Base-by-base conservation (phyloP, 2,113 vertebrate species). In the Chroicocephalus ridibundus region DNA sequence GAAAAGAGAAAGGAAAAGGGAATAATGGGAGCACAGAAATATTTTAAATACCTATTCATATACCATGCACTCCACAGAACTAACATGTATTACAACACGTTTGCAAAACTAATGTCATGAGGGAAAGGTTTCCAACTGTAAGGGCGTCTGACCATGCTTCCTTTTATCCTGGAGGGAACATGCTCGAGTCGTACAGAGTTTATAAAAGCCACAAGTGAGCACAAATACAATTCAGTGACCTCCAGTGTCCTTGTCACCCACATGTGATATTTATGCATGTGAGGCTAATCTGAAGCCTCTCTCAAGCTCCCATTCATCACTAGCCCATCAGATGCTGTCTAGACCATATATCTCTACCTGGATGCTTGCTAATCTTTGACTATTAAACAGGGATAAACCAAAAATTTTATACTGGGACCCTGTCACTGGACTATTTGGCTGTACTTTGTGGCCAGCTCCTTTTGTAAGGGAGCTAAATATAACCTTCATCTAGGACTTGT, bases 211-310 rank as follows among this genome's bases (percentile, higher is more conserved):
- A 66, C 7, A 57, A 94, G 57, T 25, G 86, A 92, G 91, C 62
- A 94, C 58, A 92, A 94, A 88, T 81, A 80, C 68, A 86, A 40
- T 42, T 76, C 96, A 52, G 70, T 96, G 91, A 97, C 96, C 95
- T 97, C 93, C 81, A 55, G 57, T 82, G 93, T 97, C 96, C 96
- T 97, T 96, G 95, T 96, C 96, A 94, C 89, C 36, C 76, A 82
- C 77, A 42, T 77, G 93, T 44, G 94, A 96, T 97, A 96, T 97
- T 97, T 97, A 97, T 97, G 96, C 96, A 87, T 9, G 81, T 65
- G 71, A 97, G 60, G 78, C 84, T 91, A 68, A 95, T 95, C 82
- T 90, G 86, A 95, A 96, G 78, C 96, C 82, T 91, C 94, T 94
- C 91, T 96, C 71, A 86, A 93, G 64, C 62, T 91, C 94, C 88